Conservation (phyloP, 2,113 vertebrate genomes). For the Scolopax mira region DNA sequence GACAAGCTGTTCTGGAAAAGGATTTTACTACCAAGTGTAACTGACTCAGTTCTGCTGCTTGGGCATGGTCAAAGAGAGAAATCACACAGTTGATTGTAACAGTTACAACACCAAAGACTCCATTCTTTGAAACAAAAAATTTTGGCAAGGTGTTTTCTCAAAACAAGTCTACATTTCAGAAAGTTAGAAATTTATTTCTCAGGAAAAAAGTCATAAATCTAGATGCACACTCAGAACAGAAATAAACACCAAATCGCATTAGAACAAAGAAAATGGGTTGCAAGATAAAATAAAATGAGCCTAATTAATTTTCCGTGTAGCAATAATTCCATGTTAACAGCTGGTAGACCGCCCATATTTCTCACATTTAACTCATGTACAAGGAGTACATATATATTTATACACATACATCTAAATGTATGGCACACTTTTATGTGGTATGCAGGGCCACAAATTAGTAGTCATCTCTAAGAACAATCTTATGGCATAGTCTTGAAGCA, state of each 20-base stretch:
- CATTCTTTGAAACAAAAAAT: neutral
- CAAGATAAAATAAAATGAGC: neutral
- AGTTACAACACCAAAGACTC: neutral
- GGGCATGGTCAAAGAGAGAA: neutral
- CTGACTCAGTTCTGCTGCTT: neutral
- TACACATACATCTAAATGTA: neutral
- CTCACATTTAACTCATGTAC: neutral
- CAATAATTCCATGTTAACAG: neutral
- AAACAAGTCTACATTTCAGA: neutral
- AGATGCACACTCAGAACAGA: neutral
- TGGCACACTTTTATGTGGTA: neutral
- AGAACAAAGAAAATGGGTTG: neutral
- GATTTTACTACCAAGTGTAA: neutral
- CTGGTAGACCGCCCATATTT: neutral
- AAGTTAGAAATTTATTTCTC: neutral
- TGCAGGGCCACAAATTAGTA: neutral
- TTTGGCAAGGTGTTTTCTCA: neutral
- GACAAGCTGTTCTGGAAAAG: neutral
- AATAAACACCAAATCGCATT: neutral
- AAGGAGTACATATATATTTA: neutral
- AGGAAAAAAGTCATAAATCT: neutral
- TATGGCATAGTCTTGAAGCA: neutral
- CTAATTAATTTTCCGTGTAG: neutral
- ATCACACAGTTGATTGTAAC: neutral
- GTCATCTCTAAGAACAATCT: neutral